Percentiles rank a stretch among this genome's conserved stretches.
Evolutionary conservation across 2,888 invertebrate genomes (phyloP).

Genomic region (Ectobius pallidus): DNA sequence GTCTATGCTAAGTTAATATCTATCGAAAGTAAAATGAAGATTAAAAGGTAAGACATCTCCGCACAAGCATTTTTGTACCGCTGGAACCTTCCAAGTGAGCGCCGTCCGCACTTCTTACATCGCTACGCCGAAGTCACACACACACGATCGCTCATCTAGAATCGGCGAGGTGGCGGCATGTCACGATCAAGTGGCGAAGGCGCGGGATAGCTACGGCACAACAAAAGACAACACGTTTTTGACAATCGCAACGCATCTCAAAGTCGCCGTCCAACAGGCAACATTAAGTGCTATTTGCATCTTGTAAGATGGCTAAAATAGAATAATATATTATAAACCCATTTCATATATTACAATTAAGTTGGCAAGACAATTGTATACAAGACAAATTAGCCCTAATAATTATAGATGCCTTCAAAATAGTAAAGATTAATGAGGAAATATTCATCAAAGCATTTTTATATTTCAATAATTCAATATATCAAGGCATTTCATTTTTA

Average conservation of each 20-base stretch:
- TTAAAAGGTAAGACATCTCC: constrained; percentile 28
- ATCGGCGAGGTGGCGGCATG: constrained; percentile 44
- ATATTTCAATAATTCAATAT: no score
- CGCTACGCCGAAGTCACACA: constrained; percentile 33
- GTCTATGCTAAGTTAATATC: constrained; percentile 26
- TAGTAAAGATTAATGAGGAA: no score
- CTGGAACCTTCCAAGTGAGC: constrained; percentile 32
- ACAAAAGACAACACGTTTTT: constrained; percentile 33
- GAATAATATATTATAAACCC: neutral
- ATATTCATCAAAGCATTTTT: no score
- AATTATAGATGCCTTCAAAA: no score
- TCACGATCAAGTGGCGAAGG: constrained; percentile 44
- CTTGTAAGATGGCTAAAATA: neutral
- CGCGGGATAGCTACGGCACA: constrained; percentile 44
- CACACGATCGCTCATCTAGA: constrained; percentile 41
- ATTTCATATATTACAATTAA: neutral
- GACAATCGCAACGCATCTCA: constrained; percentile 14
- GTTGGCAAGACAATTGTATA: no score
- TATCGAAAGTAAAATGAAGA: constrained; percentile 29
- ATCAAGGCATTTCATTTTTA: no score
- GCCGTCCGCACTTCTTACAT: constrained; percentile 36
- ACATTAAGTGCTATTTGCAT: neutral
- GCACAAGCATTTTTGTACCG: constrained; percentile 23
- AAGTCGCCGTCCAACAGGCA: constrained; percentile 8
- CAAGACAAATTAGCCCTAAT: no score